Conservation (phyloP, 1,140 invertebrate genomes). For the Stegodyphus dumicola region DNA sequence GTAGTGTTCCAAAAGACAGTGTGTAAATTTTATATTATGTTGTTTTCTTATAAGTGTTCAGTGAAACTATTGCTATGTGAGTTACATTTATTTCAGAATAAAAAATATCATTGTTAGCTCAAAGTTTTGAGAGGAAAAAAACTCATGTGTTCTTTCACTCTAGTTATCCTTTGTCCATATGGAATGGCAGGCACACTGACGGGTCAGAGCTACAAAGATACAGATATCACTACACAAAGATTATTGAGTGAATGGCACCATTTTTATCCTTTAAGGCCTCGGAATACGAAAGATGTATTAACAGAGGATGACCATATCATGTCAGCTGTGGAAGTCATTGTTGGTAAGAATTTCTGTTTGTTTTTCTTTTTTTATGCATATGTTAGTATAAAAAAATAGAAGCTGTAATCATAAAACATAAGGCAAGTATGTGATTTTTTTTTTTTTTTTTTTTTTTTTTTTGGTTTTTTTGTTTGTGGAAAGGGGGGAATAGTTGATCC, state of each 20-base stretch:
- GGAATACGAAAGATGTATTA: slow-evolving; percentile 54
- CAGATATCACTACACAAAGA: slow-evolving; percentile 79
- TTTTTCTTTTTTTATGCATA: background rate
- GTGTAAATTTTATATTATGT: no score
- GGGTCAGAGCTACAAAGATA: slow-evolving; percentile 82
- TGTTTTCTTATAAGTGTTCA: no score
- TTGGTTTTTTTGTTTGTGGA: no score
- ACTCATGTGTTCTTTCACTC: slow-evolving; percentile 4
- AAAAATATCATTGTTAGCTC: no score
- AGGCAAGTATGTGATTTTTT: no score
- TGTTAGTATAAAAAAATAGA: background rate
- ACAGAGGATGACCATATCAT: slow-evolving; percentile 71
- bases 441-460: no score
- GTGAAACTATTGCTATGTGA: no score
- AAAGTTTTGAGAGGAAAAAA: no score
- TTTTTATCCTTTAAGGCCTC: slow-evolving; percentile 85
- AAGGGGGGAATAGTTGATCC: no score
- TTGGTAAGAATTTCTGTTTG: slow-evolving; percentile 71
- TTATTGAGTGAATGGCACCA: slow-evolving; percentile 93
- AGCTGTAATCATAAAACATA: background rate
- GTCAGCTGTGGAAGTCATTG: slow-evolving; percentile 77
- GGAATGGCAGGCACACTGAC: slow-evolving; percentile 91
- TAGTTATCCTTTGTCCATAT: slow-evolving; percentile 94
- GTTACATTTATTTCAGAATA: no score
- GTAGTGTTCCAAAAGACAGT: no score